These are phyloP conservation scores for Poecilus cupreus DNA, from an alignment of 2,888 invertebrate genomes.

Conservation along the genomic window DNA sequence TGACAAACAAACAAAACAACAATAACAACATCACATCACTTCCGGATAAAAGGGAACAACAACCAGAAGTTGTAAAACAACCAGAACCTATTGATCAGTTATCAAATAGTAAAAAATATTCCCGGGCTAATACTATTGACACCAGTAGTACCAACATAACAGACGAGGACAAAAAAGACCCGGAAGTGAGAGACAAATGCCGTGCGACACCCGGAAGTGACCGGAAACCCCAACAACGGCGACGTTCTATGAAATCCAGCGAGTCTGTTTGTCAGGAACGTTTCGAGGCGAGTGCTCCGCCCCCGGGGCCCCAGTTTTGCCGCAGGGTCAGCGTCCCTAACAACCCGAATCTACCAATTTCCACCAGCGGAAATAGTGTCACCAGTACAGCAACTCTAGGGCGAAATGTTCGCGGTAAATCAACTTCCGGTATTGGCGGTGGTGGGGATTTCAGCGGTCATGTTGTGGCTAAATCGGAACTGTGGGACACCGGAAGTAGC, in stretches of 20 bases:
- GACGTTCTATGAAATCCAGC: background rate
- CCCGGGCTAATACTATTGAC: background rate
- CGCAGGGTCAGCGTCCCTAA: conserved; percentile 68
- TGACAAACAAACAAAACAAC: conserved; percentile 32
- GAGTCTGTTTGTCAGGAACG: background rate
- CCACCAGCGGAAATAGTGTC: background rate
- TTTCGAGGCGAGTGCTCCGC: background rate
- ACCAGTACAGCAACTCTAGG: conserved; percentile 55
- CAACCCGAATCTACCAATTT: conserved; percentile 51
- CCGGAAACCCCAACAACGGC: background rate
- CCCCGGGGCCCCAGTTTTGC: conserved; percentile 59
- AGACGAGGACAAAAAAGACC: conserved; percentile 67
- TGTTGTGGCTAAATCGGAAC: conserved; percentile 72
- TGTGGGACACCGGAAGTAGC: conserved; percentile 71
- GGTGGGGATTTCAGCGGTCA: conserved; percentile 69
- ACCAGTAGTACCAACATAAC: background rate
- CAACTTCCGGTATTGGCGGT: background rate
- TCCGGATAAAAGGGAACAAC: too few relatives aligned
- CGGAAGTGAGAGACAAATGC: too few relatives aligned
- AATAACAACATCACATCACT: conserved; percentile 41
- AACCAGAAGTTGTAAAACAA: conserved; percentile 21
- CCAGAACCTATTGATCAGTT: conserved; percentile 9
- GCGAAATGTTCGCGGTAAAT: conserved; percentile 60
- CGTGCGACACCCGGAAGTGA: conserved; percentile 68
- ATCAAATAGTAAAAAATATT: conserved; percentile 58